Percentiles rank a stretch among this genome's conserved stretches.
Evolutionary conservation across 1,140 invertebrate species (phyloP).

Genomic region (Glomeris maerens): DNA sequence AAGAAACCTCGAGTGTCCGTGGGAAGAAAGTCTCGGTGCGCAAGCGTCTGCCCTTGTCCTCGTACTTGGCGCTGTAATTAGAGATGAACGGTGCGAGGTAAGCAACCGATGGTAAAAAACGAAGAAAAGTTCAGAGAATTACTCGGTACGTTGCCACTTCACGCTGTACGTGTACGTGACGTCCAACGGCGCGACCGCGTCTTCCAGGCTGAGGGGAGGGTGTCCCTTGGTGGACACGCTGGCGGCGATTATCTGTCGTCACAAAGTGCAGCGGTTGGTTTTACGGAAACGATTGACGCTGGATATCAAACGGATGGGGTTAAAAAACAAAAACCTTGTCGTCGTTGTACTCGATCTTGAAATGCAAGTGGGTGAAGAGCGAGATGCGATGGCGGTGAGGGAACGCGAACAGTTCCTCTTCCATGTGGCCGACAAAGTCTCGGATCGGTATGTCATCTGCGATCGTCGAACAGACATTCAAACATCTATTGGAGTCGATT

Average conservation of each 20-base stretch:
- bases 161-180: constrained; percentile 36
- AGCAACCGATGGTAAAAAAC: background rate
- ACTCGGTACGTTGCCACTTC: constrained; percentile 34
- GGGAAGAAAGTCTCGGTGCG: constrained; percentile 37
- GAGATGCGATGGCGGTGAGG: constrained; percentile 38
- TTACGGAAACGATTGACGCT: background rate
- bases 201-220: constrained; percentile 30
- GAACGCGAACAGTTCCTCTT: constrained; percentile 37
- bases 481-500: no score
- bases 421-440: constrained; percentile 39
- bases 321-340: constrained; percentile 26
- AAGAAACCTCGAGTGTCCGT: constrained; percentile 33
- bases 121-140: constrained; percentile 16
- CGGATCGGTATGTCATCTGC: constrained; percentile 38
- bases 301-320: constrained; percentile 1
- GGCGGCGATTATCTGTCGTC: constrained; percentile 34
- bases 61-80: constrained; percentile 27
- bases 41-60: constrained; percentile 29
- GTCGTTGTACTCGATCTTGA: constrained; percentile 37
- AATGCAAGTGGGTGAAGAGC: constrained; percentile 37
- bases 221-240: constrained; percentile 36
- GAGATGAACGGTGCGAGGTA: constrained; percentile 7
- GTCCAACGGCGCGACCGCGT: constrained; percentile 24
- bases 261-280: background rate
- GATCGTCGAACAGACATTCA: no score